phyloP scores from a whole-genome alignment of 2,888 invertebrate genomes.

The Gortyna flavago region DNA sequence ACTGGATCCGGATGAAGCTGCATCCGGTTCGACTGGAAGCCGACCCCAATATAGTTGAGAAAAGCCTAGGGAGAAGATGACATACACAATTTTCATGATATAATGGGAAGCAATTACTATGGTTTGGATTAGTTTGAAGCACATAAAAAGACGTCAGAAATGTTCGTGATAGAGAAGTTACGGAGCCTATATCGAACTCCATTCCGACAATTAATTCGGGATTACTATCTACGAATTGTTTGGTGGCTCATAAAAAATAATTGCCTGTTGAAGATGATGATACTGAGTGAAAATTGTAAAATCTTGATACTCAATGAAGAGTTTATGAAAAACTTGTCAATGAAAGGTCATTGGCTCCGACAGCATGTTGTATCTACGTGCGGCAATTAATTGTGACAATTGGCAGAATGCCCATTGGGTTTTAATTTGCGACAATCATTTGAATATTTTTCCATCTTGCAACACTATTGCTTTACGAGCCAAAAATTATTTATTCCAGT shows the following conservation, averaged over 20 bases:
- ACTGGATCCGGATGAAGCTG: neutral
- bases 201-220: conserved; percentile 44
- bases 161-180: conserved; percentile 27
- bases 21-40: neutral
- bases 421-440: conserved; percentile 72
- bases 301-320: conserved; percentile 23
- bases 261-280: conserved; percentile 32
- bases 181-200: conserved; percentile 15
- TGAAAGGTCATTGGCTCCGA: conserved; percentile 74
- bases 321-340: conserved; percentile 58
- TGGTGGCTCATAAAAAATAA: conserved; percentile 54
- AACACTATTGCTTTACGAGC: conserved; percentile 56
- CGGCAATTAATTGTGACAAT: conserved; percentile 75
- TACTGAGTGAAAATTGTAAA: neutral
- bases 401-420: conserved; percentile 78
- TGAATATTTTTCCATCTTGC: conserved; percentile 60
- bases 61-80: neutral
- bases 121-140: too few species aligned
- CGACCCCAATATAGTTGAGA: neutral
- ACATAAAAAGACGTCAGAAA: conserved; percentile 25
- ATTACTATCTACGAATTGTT: conserved; percentile 50
- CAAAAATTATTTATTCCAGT: conserved; percentile 39
- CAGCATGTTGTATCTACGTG: conserved; percentile 64
- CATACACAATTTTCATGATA: neutral
- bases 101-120: neutral